Evolutionary conservation across 2,113 vertebrate genomes (phyloP).

Genomic region (Bufo bufo): DNA sequence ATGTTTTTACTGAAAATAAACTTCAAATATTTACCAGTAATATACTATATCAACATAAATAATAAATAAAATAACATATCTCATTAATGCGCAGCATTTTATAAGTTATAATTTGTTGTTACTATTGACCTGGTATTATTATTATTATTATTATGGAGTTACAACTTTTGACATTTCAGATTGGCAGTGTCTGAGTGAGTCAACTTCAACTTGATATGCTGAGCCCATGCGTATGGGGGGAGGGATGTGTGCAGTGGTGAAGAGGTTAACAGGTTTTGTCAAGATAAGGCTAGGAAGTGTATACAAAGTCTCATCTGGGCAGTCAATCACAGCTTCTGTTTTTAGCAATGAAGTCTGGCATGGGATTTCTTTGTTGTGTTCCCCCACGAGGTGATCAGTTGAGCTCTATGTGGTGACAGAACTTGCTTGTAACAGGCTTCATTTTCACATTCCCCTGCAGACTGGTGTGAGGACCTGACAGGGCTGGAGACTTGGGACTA

Average conservation of each 20-base stretch:
- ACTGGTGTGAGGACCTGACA: conserved; percentile 63
- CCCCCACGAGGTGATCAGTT: conserved; percentile 68
- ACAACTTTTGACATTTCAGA: no score
- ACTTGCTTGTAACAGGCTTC: conserved; percentile 71
- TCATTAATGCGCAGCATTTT: no score
- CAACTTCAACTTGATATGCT: conserved; percentile 37
- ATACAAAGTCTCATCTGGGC: conserved; percentile 61
- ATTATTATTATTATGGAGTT: no score
- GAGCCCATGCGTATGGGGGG: not conserved
- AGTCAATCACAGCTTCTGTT: conserved; percentile 62
- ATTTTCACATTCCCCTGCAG: conserved; percentile 71
- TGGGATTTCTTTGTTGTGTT: conserved; percentile 65
- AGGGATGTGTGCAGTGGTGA: conserved; percentile 48
- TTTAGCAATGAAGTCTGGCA: conserved; percentile 63
- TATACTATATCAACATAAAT: no score
- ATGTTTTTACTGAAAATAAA: no score
- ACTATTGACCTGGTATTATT: no score
- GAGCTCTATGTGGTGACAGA: conserved; percentile 69
- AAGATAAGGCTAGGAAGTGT: conserved; percentile 52
- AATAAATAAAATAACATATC: no score
- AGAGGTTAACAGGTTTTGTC: conserved; percentile 26
- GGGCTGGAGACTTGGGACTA: conserved; percentile 47
- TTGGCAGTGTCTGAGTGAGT: not conserved
- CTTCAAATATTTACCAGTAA: no score
- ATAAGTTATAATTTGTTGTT: no score